phyloP scores from a whole-genome alignment of 2,888 invertebrate species.

The Polydesmus complanatus region DNA sequence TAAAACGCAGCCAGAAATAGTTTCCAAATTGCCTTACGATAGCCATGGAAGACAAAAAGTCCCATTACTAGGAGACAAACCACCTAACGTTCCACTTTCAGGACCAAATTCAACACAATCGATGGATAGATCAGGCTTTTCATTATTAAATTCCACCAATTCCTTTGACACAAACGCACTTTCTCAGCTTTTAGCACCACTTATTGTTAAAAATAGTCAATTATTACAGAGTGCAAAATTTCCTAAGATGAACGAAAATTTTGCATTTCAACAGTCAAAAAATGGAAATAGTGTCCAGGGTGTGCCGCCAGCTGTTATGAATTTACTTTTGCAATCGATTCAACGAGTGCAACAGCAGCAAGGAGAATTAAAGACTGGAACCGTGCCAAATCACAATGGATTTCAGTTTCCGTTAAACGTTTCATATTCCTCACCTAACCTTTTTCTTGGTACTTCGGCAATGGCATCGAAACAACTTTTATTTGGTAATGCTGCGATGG shows the following conservation, averaged over 20 bases:
- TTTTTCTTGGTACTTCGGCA: neutral
- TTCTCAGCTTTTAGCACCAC: neutral
- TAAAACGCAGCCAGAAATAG: neutral
- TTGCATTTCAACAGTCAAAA: constrained; percentile 3
- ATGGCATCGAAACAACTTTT: neutral
- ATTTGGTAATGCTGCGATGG: neutral
- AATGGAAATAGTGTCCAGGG: neutral
- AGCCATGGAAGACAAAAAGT: constrained; percentile 1
- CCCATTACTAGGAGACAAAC: constrained; percentile 11
- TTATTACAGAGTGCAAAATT: neutral
- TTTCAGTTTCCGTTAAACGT: neutral
- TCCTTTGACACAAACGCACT: neutral
- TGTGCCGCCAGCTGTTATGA: constrained; percentile 3
- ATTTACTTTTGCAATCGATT: constrained; percentile 3
- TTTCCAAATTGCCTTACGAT: neutral
- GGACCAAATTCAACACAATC: constrained; percentile 1
- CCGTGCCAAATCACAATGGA: neutral
- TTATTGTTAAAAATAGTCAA: neutral
- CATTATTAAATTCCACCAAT: neutral
- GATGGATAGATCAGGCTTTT: neutral
- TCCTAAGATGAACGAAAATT: neutral
- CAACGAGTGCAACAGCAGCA: neutral
- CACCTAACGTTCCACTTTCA: neutral
- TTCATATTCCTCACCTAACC: neutral
- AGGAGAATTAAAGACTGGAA: neutral